These are phyloP conservation scores for Hipparchia semele DNA, from an alignment of 2,888 invertebrate species.

Conservation along the genomic window DNA sequence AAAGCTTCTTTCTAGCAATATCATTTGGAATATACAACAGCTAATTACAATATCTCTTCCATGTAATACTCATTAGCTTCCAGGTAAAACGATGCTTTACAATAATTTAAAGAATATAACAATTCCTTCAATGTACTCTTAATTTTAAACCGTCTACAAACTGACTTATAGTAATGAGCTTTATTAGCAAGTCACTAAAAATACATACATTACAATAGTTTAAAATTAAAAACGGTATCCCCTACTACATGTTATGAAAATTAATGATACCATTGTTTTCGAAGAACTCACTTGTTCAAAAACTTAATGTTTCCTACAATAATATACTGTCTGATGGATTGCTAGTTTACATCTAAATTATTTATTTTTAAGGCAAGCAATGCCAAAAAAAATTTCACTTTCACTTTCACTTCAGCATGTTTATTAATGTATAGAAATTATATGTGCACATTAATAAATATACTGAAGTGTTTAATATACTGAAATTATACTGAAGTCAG, in stretches of 20 bases:
- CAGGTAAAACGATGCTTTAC: not conserved
- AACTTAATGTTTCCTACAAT: not conserved
- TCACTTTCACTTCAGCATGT: too few species aligned
- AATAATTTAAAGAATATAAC: not conserved
- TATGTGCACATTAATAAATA: too few species aligned
- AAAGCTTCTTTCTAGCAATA: not conserved
- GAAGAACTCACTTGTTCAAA: not conserved
- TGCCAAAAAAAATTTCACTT: too few species aligned
- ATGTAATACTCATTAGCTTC: not conserved
- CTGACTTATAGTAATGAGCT: not conserved
- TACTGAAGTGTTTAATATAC: too few species aligned
- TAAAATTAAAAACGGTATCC: not conserved
- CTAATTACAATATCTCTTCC: not conserved
- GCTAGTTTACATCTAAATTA: not conserved
- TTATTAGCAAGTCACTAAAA: not conserved
- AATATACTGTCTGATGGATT: too few species aligned
- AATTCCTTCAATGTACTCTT: not conserved
- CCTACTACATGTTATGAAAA: not conserved
- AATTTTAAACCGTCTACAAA: not conserved
- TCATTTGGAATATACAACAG: not conserved
- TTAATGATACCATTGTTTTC: slow-evolving; percentile 2
- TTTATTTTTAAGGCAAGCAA: too few species aligned
- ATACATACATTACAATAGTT: not conserved
- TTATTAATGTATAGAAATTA: too few species aligned
- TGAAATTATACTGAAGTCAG: too few species aligned